These are phyloP conservation scores for Tragelaphus buxtoni DNA, from an alignment of 2,113 vertebrate species.

Conservation along the genomic window DNA sequence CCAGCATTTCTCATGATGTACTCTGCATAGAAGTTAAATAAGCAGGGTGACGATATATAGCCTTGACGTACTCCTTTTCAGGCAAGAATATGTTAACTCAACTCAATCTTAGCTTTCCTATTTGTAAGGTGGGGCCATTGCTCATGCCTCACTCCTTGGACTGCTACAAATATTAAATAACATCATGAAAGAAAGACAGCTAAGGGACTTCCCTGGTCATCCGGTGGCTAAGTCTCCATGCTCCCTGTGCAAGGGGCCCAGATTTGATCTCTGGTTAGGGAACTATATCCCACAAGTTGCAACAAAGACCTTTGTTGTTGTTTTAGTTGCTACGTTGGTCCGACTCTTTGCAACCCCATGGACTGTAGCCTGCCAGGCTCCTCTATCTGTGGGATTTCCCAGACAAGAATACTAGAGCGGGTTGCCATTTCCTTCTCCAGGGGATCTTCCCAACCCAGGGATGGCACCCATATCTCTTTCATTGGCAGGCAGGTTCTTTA, in stretches of 20 bases:
- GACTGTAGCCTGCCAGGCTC: neutral
- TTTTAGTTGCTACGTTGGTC: neutral
- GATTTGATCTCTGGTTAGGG: neutral
- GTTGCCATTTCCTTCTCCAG: neutral
- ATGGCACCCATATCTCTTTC: neutral
- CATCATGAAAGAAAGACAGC: neutral
- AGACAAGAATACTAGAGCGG: neutral
- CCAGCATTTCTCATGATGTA: too few species aligned
- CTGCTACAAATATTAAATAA: neutral
- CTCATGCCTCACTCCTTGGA: neutral
- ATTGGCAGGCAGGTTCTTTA: neutral
- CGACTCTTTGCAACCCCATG: neutral
- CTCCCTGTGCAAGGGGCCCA: neutral
- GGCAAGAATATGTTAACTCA: neutral
- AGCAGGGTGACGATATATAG: too few species aligned
- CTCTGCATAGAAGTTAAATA: too few species aligned
- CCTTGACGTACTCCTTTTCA: too few species aligned
- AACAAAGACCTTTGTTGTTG: neutral
- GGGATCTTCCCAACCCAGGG: neutral
- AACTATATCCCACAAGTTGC: neutral
- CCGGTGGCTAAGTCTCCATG: neutral
- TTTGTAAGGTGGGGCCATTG: neutral
- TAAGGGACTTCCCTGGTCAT: neutral
- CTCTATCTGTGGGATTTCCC: neutral
- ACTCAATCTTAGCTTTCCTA: neutral